Base-by-base conservation (phyloP, 2,888 invertebrate genomes). In the Sminthurides aquaticus region DNA sequence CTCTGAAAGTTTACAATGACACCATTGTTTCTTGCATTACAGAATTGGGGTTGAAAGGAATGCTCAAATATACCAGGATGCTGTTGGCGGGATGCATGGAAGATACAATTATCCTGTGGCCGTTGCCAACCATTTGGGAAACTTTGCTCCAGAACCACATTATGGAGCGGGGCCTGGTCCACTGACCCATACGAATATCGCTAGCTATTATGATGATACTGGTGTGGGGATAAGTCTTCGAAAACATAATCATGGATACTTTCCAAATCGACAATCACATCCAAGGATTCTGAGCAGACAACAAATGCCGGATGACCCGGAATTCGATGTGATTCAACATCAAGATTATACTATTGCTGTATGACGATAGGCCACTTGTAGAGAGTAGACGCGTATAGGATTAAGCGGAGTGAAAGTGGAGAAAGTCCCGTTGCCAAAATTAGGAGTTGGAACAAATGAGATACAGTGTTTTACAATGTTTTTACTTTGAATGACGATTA, bases 321-420 rank as follows among this genome's bases (percentile, higher is more conserved):
- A 62, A 22, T 24, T 34, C 1, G 48, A 56, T 26, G 27, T 48
- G 55, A 11, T 25, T 18, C 25, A 34, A 26, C 43, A 55, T 55
- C 61, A 61, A 54, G 61, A 62, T 24, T 62, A 62, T 25, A 62
- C 62, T 5, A 62, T 62, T 43, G 62, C 62, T 29, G 62, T 62
- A 52, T 52, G 52, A 52, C 52, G 52, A 20, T 52, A 52, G n/a
- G n/a, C n/a, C n/a, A n/a, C n/a, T n/a, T n/a, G n/a, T n/a, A n/a
- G n/a, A n/a, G n/a, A n/a, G n/a, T n/a, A n/a, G n/a, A n/a, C n/a
- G n/a, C n/a, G n/a, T n/a, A n/a, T n/a, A n/a, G n/a, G n/a, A n/a
- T n/a, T n/a, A n/a, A n/a, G n/a, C n/a, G n/a, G n/a, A n/a, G n/a
- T n/a, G n/a, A n/a, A n/a, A n/a, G n/a, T n/a, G n/a, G n/a, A n/a